These are phyloP conservation scores for Stictonetta naevosa DNA, from an alignment of 2,113 vertebrate species.

Conservation along the genomic window DNA sequence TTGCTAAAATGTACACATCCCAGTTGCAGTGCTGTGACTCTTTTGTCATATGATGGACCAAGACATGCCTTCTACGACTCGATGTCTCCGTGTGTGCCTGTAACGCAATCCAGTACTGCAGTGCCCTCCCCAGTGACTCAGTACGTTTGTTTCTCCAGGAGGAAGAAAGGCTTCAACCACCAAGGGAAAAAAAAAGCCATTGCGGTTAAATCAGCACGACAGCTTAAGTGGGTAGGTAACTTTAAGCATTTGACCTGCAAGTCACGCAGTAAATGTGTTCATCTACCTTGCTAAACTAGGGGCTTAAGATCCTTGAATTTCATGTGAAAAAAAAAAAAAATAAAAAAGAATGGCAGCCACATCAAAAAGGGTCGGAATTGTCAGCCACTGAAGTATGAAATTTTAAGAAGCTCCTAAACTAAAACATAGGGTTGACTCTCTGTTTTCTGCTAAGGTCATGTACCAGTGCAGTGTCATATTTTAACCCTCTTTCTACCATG, in stretches of 20 bases:
- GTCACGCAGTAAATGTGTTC: neutral
- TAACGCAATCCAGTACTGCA: neutral
- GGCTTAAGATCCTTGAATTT: neutral
- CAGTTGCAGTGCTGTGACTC: neutral
- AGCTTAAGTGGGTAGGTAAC: neutral
- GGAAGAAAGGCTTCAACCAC: neutral
- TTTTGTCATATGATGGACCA: neutral
- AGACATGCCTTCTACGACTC: neutral
- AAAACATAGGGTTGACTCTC: neutral
- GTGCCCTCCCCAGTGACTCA: neutral
- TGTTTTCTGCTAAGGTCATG: neutral
- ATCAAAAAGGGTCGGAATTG: neutral
- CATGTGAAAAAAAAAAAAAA: neutral
- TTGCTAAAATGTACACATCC: neutral
- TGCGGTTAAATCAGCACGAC: neutral
- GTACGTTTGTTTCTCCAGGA: neutral
- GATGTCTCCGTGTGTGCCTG: accelerated
- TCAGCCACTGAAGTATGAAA: neutral
- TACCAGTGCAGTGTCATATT: neutral
- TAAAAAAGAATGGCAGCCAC: neutral
- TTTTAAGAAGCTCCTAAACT: neutral
- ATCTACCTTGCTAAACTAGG: neutral
- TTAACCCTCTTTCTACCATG: neutral
- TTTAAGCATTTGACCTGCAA: neutral
- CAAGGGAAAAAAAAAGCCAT: neutral